Evolutionary conservation across 1,140 invertebrate genomes (phyloP), one percentile per base, ranked within the genome.

Genomic region (Aculops lycopersici): DNA sequence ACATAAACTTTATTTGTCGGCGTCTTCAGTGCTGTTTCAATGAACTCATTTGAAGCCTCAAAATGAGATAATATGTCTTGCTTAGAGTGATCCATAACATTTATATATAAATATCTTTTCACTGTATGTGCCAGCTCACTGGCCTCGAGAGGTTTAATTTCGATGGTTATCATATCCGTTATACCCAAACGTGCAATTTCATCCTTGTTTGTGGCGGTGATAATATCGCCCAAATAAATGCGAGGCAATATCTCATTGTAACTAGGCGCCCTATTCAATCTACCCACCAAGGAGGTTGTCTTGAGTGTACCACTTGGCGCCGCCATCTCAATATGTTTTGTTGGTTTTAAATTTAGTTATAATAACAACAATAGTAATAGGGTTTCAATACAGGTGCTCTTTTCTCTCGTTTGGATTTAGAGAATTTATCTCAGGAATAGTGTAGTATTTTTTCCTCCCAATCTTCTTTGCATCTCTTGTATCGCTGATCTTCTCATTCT

Each of bases 1-100:
- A 50, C 49, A 8, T 31, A 31, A n/a, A 31, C 24, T 31, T 8
- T n/a, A 8, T 31, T 31, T n/a, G 8, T 31, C 8, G 24, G 24
- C 8, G 8, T n/a, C n/a, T 8, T 8, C 24, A 31, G n/a, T 8
- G 24, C 24, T 31, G 24, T 8, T 8, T 31, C 24, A 31, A 31
- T 31, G n/a, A 31, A 31, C n/a, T 31, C n/a, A n/a, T 31, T 8
- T n/a, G 24, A 31, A 8, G 24, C 24, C n/a, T 31, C 24, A 31
- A 31, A 31, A n/a, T 31, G 24, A 8, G 24, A 31, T 8, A 31
- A 8, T 8, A 31, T 8, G n/a, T 31, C 24, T 31, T 31, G 24
- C 24, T 31, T 31, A 8, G 24, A n/a, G n/a, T 31, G 24, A 31
- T 31, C 24, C 24, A 31, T 31, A n/a, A n/a, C 24, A 8, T 31